Evolutionary conservation across 2,888 invertebrate species (phyloP).

Genomic region (Scaeva pyrastri): DNA sequence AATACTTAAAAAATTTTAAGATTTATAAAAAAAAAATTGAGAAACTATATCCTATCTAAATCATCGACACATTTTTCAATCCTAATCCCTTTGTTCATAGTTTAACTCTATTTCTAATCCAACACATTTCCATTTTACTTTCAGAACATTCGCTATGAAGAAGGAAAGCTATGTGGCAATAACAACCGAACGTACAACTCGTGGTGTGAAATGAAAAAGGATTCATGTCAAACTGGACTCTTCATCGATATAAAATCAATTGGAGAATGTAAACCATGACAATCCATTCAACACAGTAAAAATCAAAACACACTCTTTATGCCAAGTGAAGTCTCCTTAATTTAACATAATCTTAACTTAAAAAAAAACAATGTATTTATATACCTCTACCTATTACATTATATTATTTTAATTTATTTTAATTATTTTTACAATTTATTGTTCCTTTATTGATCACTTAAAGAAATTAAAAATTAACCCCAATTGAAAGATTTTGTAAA

Average conservation of each 20-base stretch:
- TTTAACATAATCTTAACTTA: conserved; percentile 7
- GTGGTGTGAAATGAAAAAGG: conserved; percentile 92
- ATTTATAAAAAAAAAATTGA: too few relatives aligned
- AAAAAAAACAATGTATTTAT: conserved; percentile 21
- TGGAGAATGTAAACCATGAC: conserved; percentile 86
- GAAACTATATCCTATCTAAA: too few relatives aligned
- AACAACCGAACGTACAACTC: conserved; percentile 90
- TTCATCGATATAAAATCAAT: conserved; percentile 89
- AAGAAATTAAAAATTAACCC: not conserved
- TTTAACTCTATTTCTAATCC: too few relatives aligned
- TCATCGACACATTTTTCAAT: too few relatives aligned
- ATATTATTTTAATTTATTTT: conserved; percentile 30
- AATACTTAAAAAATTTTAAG: too few relatives aligned
- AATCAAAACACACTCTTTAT: conserved; percentile 28
- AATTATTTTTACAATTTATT: conserved; percentile 38
- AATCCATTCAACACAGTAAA: conserved; percentile 47
- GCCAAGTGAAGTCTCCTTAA: conserved; percentile 64
- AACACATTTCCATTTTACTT: too few relatives aligned
- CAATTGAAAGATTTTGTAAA: conserved; percentile 71
- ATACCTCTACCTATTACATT: conserved; percentile 21
- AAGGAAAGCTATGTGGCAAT: conserved; percentile 87
- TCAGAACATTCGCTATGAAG: conserved; percentile 80
- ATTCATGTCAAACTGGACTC: conserved; percentile 90
- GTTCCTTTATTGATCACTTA: conserved; percentile 66
- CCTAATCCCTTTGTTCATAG: too few relatives aligned